These are phyloP conservation scores for Danaus chrysippus DNA, from an alignment of 2,888 invertebrate species.

Conservation along the genomic window DNA sequence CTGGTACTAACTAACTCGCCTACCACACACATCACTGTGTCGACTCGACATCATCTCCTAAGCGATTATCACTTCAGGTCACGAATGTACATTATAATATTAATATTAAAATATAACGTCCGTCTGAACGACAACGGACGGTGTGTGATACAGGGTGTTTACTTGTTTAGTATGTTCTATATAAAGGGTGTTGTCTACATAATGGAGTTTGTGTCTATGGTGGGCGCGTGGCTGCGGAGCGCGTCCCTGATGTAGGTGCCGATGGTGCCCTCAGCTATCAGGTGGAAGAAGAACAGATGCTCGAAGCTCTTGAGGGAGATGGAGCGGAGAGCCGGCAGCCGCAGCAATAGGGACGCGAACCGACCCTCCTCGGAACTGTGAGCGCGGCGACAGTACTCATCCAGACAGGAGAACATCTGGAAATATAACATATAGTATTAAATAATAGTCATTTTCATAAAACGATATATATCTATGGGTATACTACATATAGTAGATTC, in stretches of 20 bases:
- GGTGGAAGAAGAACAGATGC: constrained; percentile 95
- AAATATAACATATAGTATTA: neutral
- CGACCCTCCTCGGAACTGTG: constrained; percentile 96
- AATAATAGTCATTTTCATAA: neutral
- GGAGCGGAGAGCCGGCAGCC: constrained; percentile 92
- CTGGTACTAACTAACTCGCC: neutral
- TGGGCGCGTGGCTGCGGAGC: constrained; percentile 82
- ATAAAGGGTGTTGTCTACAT: constrained; percentile 35
- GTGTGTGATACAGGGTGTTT: neutral
- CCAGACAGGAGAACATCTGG: constrained; percentile 91
- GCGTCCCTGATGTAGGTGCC: constrained; percentile 91
- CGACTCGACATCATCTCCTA: constrained; percentile 8
- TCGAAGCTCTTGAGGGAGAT: constrained; percentile 97
- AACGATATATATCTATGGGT: neutral
- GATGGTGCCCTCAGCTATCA: constrained; percentile 92
- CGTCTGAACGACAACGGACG: too few relatives aligned
- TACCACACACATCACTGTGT: neutral
- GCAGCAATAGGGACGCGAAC: constrained; percentile 95
- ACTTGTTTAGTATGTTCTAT: too few relatives aligned
- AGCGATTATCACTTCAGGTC: constrained; percentile 27
- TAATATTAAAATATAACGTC: neutral
- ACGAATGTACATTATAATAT: constrained; percentile 10
- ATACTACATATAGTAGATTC: too few relatives aligned
- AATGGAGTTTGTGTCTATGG: constrained; percentile 58
- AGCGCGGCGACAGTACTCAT: constrained; percentile 94